Evolutionary conservation across 2,888 invertebrate species (phyloP).

Genomic region (Diaperis boleti): DNA sequence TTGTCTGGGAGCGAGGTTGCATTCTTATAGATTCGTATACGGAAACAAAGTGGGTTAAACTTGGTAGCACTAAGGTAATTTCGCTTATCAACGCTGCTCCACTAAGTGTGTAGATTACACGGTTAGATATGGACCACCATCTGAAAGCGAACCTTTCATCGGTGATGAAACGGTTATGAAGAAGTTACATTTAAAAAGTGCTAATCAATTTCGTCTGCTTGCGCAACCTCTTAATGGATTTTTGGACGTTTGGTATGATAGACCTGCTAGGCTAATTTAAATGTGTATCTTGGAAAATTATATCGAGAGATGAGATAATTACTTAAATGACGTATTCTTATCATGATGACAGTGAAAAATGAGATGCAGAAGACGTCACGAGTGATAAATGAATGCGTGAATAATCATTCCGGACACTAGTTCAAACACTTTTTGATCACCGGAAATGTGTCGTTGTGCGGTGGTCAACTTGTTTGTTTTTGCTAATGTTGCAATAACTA

Average conservation of each 20-base stretch:
- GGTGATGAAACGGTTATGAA: not conserved
- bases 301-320: too few species aligned
- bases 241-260: not conserved
- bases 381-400: too few species aligned
- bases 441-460: not conserved
- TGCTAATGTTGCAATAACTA: too few species aligned
- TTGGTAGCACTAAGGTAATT: not conserved
- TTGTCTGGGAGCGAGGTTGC: not conserved
- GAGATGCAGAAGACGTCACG: too few species aligned
- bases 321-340: too few species aligned
- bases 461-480: not conserved
- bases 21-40: not conserved
- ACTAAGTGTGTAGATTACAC: not conserved
- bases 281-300: too few species aligned
- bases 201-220: not conserved
- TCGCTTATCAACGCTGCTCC: not conserved
- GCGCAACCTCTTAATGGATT: not conserved
- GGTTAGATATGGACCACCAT: not conserved
- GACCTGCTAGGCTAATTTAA: too few species aligned
- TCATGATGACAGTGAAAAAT: too few species aligned
- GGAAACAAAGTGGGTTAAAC: not conserved
- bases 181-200: slow-evolving; percentile 2
- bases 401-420: not conserved
- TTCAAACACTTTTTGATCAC: too few species aligned
- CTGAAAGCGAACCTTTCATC: not conserved